A percentile compares a stretch with the other conserved stretches of the same genome.
Evolutionary conservation across 2,888 invertebrate genomes (phyloP).

Genomic region (Galerucella pusilla): DNA sequence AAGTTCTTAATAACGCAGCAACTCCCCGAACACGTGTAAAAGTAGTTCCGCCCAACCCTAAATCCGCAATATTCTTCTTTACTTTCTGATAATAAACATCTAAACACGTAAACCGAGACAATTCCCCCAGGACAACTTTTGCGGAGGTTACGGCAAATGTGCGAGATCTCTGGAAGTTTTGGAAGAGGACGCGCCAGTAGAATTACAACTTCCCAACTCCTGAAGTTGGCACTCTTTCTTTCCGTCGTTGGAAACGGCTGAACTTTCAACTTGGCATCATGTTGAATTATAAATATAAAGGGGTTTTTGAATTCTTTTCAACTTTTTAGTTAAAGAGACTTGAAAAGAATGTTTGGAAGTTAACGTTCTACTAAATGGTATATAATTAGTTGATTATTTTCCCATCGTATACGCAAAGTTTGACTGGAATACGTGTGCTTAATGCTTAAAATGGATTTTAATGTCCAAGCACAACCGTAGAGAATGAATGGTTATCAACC

Average conservation of each 20-base stretch:
- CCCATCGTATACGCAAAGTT: background rate
- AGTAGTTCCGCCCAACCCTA: slow-evolving; percentile 33
- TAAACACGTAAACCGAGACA: slow-evolving; percentile 53
- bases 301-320: slow-evolving; percentile 15
- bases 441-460: too few relatives aligned
- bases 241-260: slow-evolving; percentile 31
- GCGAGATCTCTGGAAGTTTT: slow-evolving; percentile 42
- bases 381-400: slow-evolving; percentile 11
- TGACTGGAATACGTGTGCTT: too few relatives aligned
- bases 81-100: slow-evolving; percentile 48
- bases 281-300: slow-evolving; percentile 37
- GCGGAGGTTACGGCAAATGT: slow-evolving; percentile 45
- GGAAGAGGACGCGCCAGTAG: slow-evolving; percentile 44
- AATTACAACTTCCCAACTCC: slow-evolving; percentile 48
- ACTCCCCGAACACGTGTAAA: slow-evolving; percentile 39
- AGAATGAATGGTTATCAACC: too few relatives aligned
- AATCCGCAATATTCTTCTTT: slow-evolving; percentile 39
- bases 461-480: too few relatives aligned
- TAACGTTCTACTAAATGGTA: slow-evolving; percentile 15
- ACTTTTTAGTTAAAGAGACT: slow-evolving; percentile 19
- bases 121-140: slow-evolving; percentile 47
- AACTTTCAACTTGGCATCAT: slow-evolving; percentile 32
- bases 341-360: slow-evolving; percentile 11
- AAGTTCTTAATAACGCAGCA: slow-evolving; percentile 31
- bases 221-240: slow-evolving; percentile 36